Percentiles rank a stretch among this genome's conserved stretches.
Conservation (phyloP, 2,113 vertebrate species). For the Pterocles gutturalis region DNA sequence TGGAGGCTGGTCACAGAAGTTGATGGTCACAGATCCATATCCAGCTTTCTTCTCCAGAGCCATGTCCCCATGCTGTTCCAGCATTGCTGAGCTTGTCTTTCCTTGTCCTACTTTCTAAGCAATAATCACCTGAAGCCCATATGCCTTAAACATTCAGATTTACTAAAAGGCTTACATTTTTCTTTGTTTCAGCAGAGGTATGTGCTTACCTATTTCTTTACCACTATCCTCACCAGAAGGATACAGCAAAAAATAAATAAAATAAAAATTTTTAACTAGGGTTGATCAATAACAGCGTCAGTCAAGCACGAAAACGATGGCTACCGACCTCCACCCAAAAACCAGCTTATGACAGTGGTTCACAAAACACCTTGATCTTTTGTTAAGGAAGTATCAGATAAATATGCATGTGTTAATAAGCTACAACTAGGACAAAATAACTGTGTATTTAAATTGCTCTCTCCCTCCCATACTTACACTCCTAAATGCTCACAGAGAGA, state of each 20-base stretch:
- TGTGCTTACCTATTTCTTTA: not conserved
- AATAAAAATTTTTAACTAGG: too few species aligned
- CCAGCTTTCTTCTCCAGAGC: not conserved
- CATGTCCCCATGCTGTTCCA: not conserved
- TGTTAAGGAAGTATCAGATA: not conserved
- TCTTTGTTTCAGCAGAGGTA: not conserved
- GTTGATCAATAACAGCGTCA: not conserved
- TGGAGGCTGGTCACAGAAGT: not conserved
- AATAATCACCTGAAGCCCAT: not conserved
- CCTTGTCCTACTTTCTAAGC: not conserved
- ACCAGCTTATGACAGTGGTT: not conserved
- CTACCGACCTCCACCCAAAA: not conserved
- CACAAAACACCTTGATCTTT: not conserved
- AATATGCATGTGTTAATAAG: not conserved
- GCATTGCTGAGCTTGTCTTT: not conserved
- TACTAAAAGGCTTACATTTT: not conserved
- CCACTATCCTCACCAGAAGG: not conserved
- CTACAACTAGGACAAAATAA: not conserved
- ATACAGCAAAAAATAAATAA: not conserved
- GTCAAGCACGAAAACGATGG: not conserved
- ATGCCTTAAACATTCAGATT: not conserved
- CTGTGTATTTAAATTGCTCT: not conserved
- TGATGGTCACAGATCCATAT: not conserved
- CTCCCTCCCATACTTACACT: not conserved
- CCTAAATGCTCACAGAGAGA: not conserved